A percentile compares a stretch with the other conserved stretches of the same genome.
phyloP scores from a whole-genome alignment of 2,888 invertebrate genomes.

The Pteria penguin region DNA sequence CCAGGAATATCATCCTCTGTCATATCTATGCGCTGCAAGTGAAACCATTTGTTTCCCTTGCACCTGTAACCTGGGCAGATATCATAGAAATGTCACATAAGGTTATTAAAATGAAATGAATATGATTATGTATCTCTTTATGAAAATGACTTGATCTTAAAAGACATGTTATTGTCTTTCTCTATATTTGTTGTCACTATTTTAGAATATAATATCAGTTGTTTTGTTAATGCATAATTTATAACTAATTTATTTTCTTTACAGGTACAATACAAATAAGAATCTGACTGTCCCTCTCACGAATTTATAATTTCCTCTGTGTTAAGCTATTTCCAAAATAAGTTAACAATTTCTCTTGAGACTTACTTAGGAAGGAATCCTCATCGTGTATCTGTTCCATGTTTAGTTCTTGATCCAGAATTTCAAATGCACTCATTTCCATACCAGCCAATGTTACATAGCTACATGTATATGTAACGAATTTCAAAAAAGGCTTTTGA shows the following conservation, averaged over 20 bases:
- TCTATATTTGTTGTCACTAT: neutral
- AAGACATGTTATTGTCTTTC: too few relatives aligned
- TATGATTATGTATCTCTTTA: neutral
- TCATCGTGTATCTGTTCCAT: neutral
- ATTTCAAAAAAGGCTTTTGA: constrained; percentile 36
- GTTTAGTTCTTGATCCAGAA: neutral
- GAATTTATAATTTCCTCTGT: neutral
- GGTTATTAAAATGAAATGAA: neutral
- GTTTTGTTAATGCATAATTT: too few relatives aligned
- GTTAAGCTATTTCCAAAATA: neutral
- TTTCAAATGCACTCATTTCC: constrained; percentile 19
- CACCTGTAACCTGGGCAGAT: constrained; percentile 8
- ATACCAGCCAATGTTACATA: constrained; percentile 28
- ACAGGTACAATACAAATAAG: neutral
- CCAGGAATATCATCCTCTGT: constrained; percentile 11
- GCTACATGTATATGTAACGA: constrained; percentile 30
- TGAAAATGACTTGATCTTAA: too few relatives aligned
- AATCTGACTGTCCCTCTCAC: neutral
- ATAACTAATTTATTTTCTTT: neutral
- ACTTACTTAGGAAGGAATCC: neutral
- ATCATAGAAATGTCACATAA: constrained; percentile 9
- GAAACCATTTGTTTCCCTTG: constrained; percentile 14
- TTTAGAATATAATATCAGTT: too few relatives aligned
- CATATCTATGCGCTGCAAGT: constrained; percentile 10
- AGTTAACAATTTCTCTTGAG: neutral